Evolutionary conservation across 2,888 invertebrate genomes (phyloP).

Genomic region (Ectobius pallidus): DNA sequence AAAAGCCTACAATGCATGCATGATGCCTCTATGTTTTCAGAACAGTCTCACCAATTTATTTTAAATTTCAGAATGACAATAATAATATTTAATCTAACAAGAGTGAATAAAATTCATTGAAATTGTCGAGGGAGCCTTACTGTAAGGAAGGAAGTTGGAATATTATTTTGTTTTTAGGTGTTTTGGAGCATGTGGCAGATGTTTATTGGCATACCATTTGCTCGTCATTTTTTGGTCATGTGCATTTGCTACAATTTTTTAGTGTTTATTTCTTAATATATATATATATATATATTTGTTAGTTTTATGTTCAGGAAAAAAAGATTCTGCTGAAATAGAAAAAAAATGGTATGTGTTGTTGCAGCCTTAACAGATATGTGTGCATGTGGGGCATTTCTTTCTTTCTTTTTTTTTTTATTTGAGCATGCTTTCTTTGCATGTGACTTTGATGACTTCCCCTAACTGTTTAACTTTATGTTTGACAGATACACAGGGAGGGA

Average conservation of each 20-base stretch:
- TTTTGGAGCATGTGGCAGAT: conserved; percentile 40
- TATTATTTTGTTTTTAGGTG: conserved; percentile 39
- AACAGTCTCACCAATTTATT: too few species aligned
- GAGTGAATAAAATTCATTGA: too few species aligned
- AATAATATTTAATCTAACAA: too few species aligned
- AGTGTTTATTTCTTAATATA: background rate
- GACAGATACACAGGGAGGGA: background rate
- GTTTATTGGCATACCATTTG: conserved; percentile 32
- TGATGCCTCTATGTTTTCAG: too few species aligned
- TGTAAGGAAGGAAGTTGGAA: conserved; percentile 43
- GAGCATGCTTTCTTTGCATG: background rate
- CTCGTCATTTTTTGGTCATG: conserved; percentile 36
- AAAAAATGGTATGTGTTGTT: too few species aligned
- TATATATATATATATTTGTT: background rate
- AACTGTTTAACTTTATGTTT: background rate
- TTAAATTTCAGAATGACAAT: too few species aligned
- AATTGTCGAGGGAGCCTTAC: conserved; percentile 36
- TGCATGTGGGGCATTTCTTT: too few species aligned
- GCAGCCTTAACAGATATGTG: too few species aligned
- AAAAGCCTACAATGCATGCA: too few species aligned
- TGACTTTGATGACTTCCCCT: background rate
- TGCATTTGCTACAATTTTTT: conserved; percentile 23
- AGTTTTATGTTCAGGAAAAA: background rate
- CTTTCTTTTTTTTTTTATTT: background rate
- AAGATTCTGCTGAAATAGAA: too few species aligned